Percentiles rank a stretch among this genome's conserved stretches.
Evolutionary conservation across 2,888 invertebrate genomes (phyloP).

Genomic region (Pediacus dermestoides): DNA sequence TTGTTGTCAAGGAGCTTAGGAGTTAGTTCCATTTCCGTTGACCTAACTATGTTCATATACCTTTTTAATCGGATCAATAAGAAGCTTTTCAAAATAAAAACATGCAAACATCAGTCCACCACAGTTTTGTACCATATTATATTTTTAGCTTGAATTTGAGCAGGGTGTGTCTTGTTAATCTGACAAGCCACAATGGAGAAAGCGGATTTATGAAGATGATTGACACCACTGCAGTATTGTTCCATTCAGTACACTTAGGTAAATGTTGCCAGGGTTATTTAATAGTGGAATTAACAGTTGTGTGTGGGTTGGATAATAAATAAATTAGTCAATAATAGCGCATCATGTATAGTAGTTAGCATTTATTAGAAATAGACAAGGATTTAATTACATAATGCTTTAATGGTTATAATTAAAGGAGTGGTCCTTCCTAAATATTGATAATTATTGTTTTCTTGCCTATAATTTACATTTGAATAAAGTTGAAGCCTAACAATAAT

Average conservation of each 20-base stretch:
- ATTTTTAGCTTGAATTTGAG: slow-evolving; percentile 31
- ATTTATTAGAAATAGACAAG: too few species aligned
- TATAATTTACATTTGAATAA: too few species aligned
- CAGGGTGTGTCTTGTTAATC: slow-evolving; percentile 40
- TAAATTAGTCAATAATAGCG: slow-evolving; percentile 10
- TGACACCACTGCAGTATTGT: slow-evolving; percentile 33
- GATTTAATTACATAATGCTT: too few species aligned
- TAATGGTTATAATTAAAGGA: too few species aligned
- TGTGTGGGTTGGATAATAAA: slow-evolving; percentile 8
- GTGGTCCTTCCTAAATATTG: too few species aligned
- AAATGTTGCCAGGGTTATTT: slow-evolving; percentile 2
- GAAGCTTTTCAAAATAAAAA: slow-evolving; percentile 33
- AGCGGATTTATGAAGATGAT: slow-evolving; percentile 44
- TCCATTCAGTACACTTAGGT: slow-evolving; percentile 7
- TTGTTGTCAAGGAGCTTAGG: too few species aligned
- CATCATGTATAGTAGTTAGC: too few species aligned
- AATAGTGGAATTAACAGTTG: slow-evolving; percentile 6
- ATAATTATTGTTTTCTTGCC: too few species aligned
- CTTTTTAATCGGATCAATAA: slow-evolving; percentile 39
- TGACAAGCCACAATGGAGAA: slow-evolving; percentile 43
- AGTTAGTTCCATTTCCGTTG: slow-evolving; percentile 5
- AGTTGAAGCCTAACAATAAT: too few species aligned
- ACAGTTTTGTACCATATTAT: too few species aligned
- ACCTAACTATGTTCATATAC: slow-evolving; percentile 24
- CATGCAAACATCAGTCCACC: slow-evolving; percentile 33